Conservation (phyloP, 2,797 vertebrate genomes). For the Vipera latastei region DNA sequence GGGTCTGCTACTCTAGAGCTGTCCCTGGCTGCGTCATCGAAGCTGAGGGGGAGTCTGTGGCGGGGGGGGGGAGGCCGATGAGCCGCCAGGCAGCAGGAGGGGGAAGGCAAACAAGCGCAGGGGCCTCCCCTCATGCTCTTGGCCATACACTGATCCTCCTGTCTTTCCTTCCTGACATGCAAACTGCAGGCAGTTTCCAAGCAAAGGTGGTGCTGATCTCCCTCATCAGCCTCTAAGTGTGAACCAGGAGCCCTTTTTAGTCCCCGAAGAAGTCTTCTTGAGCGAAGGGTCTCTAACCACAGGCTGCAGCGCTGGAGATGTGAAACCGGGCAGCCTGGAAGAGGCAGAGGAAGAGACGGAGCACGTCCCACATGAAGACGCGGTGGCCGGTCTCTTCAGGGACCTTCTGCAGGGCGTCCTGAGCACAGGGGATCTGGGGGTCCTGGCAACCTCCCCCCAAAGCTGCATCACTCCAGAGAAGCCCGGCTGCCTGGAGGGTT, state of each 20-base stretch:
- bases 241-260: constrained; percentile 45
- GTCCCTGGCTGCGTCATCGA: not conserved
- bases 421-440: not conserved
- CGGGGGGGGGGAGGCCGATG: no score
- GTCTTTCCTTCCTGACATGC: constrained; percentile 10
- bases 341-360: constrained; percentile 3
- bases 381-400: constrained; percentile 61
- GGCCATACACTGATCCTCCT: not conserved
- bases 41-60: no score
- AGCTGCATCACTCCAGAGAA: constrained; percentile 28
- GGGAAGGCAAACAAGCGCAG: not conserved
- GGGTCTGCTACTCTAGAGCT: not conserved
- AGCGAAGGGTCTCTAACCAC: constrained; percentile 55
- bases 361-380: constrained; percentile 36
- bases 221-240: not conserved
- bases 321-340: constrained; percentile 42
- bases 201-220: not conserved
- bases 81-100: not conserved
- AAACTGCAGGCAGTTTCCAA: not conserved
- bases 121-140: not conserved
- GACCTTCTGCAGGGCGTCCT: constrained; percentile 51
- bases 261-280: constrained; percentile 60
- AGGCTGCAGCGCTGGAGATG: constrained; percentile 7
- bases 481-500: constrained; percentile 28
- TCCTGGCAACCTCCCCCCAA: not conserved